Conservation (phyloP, 2,888 invertebrate species). For the Alviniconcha strummeri region DNA sequence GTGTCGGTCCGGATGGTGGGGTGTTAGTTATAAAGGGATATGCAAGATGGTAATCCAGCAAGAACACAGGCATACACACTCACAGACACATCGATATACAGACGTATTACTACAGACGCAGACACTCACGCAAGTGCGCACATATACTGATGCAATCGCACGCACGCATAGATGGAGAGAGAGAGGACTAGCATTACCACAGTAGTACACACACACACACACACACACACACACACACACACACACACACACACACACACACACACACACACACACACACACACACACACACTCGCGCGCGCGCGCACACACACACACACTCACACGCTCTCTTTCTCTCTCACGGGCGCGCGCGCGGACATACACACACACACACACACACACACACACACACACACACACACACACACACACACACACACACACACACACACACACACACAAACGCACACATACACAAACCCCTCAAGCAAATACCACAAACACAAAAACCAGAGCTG, state of each 20-base stretch:
- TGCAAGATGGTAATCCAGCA: not conserved
- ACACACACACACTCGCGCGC: conserved; percentile 12
- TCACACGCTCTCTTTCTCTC: not conserved
- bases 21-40: too few species aligned
- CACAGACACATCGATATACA: conserved; percentile 5
- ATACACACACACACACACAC: conserved; percentile 3
- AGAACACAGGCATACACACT: not conserved
- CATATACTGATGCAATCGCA: too few species aligned
- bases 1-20: too few species aligned
- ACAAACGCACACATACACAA: too few species aligned
- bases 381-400: conserved; percentile 8
- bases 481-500: too few species aligned
- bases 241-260: not conserved
- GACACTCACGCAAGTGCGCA: not conserved
- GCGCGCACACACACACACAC: not conserved
- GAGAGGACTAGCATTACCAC: too few species aligned
- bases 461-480: too few species aligned
- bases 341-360: not conserved
- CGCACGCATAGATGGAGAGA: too few species aligned
- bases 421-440: not conserved
- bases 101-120: not conserved
- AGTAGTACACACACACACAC: not conserved
- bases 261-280: conserved; percentile 5
- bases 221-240: conserved; percentile 8
- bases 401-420: not conserved